These are phyloP conservation scores for Champsocephalus esox DNA, from an alignment of 2,797 vertebrate species.

Conservation along the genomic window DNA sequence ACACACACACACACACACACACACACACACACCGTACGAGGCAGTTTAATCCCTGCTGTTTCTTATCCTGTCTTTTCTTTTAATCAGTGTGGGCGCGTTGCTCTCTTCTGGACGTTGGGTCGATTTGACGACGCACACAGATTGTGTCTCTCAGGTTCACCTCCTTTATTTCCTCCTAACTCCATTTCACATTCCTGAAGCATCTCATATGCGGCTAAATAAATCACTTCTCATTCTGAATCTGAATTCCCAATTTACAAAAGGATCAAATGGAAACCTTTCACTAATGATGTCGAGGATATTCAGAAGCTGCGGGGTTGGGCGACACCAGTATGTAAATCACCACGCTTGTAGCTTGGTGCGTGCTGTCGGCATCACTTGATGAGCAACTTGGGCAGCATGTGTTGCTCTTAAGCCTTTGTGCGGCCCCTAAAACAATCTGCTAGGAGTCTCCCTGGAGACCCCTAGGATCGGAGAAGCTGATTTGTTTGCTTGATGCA, in stretches of 20 bases:
- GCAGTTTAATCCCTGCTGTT: slow-evolving; percentile 46
- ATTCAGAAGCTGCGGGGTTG: slow-evolving; percentile 3
- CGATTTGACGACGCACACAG: slow-evolving; percentile 50
- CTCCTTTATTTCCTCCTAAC: slow-evolving; percentile 5
- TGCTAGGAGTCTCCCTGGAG: neutral
- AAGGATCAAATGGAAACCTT: slow-evolving; percentile 25
- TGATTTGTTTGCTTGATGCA: slow-evolving; percentile 14
- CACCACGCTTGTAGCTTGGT: neutral
- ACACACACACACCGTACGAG: slow-evolving; percentile 15
- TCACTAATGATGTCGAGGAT: slow-evolving; percentile 5
- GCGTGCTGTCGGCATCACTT: neutral
- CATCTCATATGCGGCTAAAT: slow-evolving; percentile 29
- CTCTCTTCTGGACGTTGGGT: slow-evolving; percentile 60
- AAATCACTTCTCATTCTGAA: slow-evolving; percentile 31
- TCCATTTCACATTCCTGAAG: slow-evolving; percentile 6
- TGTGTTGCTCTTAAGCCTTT: slow-evolving; percentile 4
- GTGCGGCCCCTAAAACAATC: neutral
- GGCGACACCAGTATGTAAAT: neutral
- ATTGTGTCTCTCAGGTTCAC: slow-evolving; percentile 42
- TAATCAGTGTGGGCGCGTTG: slow-evolving; percentile 61
- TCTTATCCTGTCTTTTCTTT: slow-evolving; percentile 51
- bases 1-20: slow-evolving; percentile 22
- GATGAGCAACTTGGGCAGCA: neutral
- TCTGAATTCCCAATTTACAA: slow-evolving; percentile 15
- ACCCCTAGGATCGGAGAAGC: slow-evolving; percentile 2